Conservation (phyloP, 2,888 invertebrate species). For the Aelia acuminata region DNA sequence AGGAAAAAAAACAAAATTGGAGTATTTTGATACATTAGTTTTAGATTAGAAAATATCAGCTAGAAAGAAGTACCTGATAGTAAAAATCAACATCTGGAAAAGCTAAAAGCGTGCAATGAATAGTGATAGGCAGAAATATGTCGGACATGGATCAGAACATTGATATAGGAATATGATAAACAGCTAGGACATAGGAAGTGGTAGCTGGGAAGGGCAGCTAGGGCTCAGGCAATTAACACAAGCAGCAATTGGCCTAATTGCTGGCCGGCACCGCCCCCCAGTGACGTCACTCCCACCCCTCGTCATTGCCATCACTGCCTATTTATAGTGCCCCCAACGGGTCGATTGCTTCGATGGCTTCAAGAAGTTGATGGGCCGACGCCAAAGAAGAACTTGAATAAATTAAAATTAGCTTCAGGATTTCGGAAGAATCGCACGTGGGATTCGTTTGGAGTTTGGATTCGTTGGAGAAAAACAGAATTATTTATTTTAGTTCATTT, state of each 20-base stretch:
- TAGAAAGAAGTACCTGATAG: neutral
- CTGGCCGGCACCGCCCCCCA: slow-evolving; percentile 28
- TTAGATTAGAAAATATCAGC: neutral
- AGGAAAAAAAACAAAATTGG: too few relatives aligned
- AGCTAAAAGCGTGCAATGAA: neutral
- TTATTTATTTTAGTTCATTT: too few relatives aligned
- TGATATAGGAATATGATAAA: slow-evolving; percentile 6
- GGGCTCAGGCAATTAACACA: slow-evolving; percentile 46
- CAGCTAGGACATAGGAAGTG: neutral
- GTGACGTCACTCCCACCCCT: slow-evolving; percentile 54
- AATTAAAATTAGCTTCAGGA: neutral
- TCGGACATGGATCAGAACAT: neutral
- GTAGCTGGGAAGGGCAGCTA: slow-evolving; percentile 34
- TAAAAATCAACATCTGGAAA: neutral
- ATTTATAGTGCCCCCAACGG: slow-evolving; percentile 25
- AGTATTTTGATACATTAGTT: too few relatives aligned
- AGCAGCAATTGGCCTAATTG: slow-evolving; percentile 49
- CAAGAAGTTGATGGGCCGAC: slow-evolving; percentile 16
- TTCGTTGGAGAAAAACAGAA: too few relatives aligned
- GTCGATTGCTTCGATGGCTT: neutral
- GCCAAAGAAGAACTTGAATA: neutral
- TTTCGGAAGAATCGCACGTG: neutral
- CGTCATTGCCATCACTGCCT: slow-evolving; percentile 37
- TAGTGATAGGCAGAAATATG: neutral
- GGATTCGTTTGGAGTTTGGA: too few relatives aligned